A percentile compares a stretch with the other conserved stretches of the same genome.
These are phyloP conservation scores for Hemistola chrysoprasaria DNA, from an alignment of 2,888 invertebrate genomes.

Conservation along the genomic window DNA sequence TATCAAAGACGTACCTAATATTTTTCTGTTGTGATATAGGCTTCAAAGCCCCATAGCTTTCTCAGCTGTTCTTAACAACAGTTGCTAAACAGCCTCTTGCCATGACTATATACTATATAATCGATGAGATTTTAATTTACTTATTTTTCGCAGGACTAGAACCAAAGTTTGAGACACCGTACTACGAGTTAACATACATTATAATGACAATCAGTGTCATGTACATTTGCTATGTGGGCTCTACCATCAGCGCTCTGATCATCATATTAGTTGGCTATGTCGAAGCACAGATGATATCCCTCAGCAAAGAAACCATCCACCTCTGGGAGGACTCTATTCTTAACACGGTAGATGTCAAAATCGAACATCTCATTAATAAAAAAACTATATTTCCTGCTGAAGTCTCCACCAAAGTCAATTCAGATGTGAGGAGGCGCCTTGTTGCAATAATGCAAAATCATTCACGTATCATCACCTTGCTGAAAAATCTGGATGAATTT, in stretches of 20 bases:
- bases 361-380: conserved; percentile 1
- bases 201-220: conserved; percentile 29
- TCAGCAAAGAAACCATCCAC: conserved; percentile 47
- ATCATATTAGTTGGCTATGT: conserved; percentile 50
- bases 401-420: conserved; percentile 23
- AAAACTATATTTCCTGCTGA: conserved; percentile 4
- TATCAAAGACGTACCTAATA: too few species aligned
- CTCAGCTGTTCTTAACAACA: too few species aligned
- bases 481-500: conserved; percentile 36
- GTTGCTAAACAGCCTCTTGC: too few species aligned
- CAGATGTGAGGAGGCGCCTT: conserved; percentile 29
- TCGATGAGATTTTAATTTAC: too few species aligned
- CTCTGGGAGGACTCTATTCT: conserved; percentile 48
- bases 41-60: too few species aligned
- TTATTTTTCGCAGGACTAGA: conserved; percentile 45
- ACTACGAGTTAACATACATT: conserved; percentile 47
- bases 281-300: conserved; percentile 54
- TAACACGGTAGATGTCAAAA: conserved; percentile 26
- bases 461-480: conserved; percentile 25
- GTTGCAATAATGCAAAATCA: conserved; percentile 37
- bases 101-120: too few species aligned
- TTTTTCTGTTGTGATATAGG: too few species aligned
- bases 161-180: conserved; percentile 51
- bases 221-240: conserved; percentile 42
- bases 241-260: conserved; percentile 46